Evolutionary conservation across 2,888 invertebrate species (phyloP).

Genomic region (Holacanthella duospinosa): DNA sequence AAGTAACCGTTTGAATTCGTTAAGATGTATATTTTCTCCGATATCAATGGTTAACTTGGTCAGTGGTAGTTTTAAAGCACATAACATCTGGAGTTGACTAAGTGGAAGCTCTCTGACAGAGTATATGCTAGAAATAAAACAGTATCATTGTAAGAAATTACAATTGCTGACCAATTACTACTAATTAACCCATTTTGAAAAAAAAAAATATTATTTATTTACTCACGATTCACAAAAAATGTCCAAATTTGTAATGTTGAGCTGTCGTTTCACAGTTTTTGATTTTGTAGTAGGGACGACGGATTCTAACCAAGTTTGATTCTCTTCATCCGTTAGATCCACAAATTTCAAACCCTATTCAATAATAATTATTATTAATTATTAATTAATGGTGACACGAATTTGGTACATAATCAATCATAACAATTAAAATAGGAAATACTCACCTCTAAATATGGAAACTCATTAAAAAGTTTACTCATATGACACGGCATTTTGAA

Average conservation of each 20-base stretch:
- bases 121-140: not conserved
- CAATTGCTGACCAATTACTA: not conserved
- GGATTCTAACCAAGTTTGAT: not conserved
- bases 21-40: not conserved
- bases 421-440: not conserved
- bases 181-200: not conserved
- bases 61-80: not conserved
- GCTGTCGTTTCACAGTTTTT: not conserved
- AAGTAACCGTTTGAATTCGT: not conserved
- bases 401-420: not conserved
- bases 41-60: not conserved
- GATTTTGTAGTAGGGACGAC: not conserved
- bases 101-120: not conserved
- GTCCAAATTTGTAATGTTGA: not conserved
- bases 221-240: not conserved
- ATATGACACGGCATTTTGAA: not conserved
- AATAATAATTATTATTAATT: not conserved
- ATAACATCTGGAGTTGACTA: not conserved
- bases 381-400: not conserved
- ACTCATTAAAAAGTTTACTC: not conserved
- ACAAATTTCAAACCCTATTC: not conserved
- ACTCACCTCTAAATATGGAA: not conserved
- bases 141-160: not conserved
- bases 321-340: not conserved
- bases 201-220: not conserved